A percentile compares a stretch with the other conserved stretches of the same genome.
phyloP scores from a whole-genome alignment of 2,888 invertebrate species.

The Yponomeuta evonymella region DNA sequence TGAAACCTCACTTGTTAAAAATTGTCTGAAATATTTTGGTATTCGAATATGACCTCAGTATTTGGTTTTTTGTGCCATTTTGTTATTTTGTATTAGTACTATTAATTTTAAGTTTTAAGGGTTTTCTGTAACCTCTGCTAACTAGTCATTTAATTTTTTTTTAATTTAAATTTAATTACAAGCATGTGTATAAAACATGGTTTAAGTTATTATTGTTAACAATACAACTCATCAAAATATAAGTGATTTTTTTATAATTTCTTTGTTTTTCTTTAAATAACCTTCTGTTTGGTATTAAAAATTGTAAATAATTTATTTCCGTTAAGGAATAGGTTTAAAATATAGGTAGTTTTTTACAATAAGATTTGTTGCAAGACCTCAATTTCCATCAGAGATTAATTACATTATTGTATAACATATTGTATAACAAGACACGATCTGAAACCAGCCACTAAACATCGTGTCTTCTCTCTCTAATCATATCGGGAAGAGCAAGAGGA shows the following conservation, averaged over 20 bases:
- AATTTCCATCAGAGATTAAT: too few relatives aligned
- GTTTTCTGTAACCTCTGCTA: background rate
- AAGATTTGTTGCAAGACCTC: too few relatives aligned
- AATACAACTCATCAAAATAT: background rate
- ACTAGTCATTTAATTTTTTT: background rate
- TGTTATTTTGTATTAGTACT: background rate
- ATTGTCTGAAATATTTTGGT: background rate
- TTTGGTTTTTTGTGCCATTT: background rate
- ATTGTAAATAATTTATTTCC: constrained; percentile 45
- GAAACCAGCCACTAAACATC: too few relatives aligned
- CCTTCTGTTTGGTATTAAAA: background rate
- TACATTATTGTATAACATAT: too few relatives aligned
- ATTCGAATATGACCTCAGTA: background rate
- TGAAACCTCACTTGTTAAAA: background rate
- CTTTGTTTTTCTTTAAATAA: too few relatives aligned
- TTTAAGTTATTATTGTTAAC: too few relatives aligned
- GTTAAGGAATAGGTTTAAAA: constrained; percentile 26
- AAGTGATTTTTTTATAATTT: background rate
- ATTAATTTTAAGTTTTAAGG: background rate
- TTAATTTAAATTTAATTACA: background rate
- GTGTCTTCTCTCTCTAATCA: too few relatives aligned
- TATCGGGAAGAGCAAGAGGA: too few relatives aligned
- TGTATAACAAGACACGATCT: too few relatives aligned
- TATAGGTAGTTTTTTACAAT: constrained; percentile 29
- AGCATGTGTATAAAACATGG: background rate